Percentiles rank a stretch among this genome's conserved stretches.
These are phyloP conservation scores for Sphaerophoria rueppellii DNA, from an alignment of 2,888 invertebrate genomes.

Conservation along the genomic window DNA sequence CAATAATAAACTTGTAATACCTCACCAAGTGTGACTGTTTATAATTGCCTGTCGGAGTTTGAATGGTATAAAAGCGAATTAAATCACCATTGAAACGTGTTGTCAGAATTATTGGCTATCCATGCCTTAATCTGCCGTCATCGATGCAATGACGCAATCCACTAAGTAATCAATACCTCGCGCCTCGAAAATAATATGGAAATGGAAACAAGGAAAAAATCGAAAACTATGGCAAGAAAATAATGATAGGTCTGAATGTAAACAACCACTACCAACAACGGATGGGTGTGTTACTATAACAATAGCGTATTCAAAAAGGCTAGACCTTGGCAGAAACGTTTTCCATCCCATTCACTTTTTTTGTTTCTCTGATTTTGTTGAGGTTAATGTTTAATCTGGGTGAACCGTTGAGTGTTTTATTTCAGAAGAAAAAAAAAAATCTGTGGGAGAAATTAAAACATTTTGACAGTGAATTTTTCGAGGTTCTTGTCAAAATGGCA, in stretches of 20 bases:
- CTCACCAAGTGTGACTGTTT: slow-evolving; percentile 10
- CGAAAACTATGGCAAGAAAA: slow-evolving; percentile 17
- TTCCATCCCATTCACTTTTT: slow-evolving; percentile 32
- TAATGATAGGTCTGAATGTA: not conserved
- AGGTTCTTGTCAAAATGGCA: not conserved
- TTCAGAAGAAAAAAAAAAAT: not conserved
- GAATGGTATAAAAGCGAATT: not conserved
- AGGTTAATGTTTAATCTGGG: slow-evolving; percentile 51
- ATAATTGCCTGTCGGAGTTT: not conserved
- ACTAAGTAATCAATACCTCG: slow-evolving; percentile 16
- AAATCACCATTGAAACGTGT: slow-evolving; percentile 17
- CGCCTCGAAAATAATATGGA: not conserved
- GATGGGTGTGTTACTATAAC: slow-evolving; percentile 33
- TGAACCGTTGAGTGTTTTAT: not conserved
- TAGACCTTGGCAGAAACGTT: slow-evolving; percentile 12
- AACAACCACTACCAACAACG: slow-evolving; percentile 2
- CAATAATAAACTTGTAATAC: not conserved
- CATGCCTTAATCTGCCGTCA: slow-evolving; percentile 37
- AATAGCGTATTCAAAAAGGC: slow-evolving; percentile 1
- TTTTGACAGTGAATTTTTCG: not conserved
- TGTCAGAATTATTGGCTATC: slow-evolving; percentile 25
- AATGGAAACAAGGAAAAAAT: not conserved
- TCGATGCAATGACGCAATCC: slow-evolving; percentile 27
- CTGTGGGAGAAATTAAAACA: not conserved
- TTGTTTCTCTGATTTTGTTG: slow-evolving; percentile 35